A percentile compares a stretch with the other conserved stretches of the same genome.
phyloP scores from a whole-genome alignment of 1,140 invertebrate genomes.

The Lordiphosa clarofinis region DNA sequence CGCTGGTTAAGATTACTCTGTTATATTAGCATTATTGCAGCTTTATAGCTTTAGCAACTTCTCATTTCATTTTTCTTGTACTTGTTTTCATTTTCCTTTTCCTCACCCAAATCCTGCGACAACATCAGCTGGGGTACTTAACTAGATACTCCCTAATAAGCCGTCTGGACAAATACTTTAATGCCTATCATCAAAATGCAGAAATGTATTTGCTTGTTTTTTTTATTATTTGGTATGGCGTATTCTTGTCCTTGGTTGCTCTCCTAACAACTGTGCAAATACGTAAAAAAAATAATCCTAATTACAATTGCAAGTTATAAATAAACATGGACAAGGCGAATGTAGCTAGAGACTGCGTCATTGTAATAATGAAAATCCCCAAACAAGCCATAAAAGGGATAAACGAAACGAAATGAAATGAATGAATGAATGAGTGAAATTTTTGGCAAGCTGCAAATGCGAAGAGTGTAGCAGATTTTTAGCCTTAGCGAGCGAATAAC shows the following conservation, averaged over 20 bases:
- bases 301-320: constrained; percentile 76
- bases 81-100: not conserved
- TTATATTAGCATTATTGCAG: no score
- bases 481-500: constrained; percentile 23
- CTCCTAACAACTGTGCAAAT: constrained; percentile 66
- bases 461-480: constrained; percentile 53
- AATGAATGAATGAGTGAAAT: constrained; percentile 47
- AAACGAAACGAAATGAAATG: constrained; percentile 60
- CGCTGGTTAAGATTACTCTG: no score
- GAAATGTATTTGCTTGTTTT: constrained; percentile 64
- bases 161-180: constrained; percentile 65
- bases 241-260: constrained; percentile 26
- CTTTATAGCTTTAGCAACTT: no score
- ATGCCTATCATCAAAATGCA: constrained; percentile 59
- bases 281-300: constrained; percentile 71
- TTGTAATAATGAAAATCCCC: constrained; percentile 69
- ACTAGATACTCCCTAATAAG: constrained; percentile 39
- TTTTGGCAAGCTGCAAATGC: constrained; percentile 51
- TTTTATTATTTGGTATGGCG: not conserved
- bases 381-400: constrained; percentile 76
- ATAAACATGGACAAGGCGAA: constrained; percentile 62
- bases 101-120: constrained; percentile 1
- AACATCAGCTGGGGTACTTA: constrained; percentile 8
- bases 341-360: constrained; percentile 38
- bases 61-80: not conserved